phyloP scores from a whole-genome alignment of 1,140 invertebrate genomes.

The Drosophila busckii region DNA sequence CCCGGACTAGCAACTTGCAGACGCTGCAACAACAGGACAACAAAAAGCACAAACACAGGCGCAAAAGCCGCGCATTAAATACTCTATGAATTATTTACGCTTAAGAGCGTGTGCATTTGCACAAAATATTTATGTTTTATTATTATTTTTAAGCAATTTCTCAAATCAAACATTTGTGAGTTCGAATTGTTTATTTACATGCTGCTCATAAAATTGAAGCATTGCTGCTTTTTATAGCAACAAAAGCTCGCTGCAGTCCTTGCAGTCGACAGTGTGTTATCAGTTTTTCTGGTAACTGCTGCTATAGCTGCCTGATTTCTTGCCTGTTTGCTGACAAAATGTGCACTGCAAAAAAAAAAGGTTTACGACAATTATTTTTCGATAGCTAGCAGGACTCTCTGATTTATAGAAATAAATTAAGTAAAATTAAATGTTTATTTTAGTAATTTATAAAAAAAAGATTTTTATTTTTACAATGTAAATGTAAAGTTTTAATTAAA shows the following conservation, averaged over 20 bases:
- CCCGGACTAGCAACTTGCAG: constrained; percentile 38
- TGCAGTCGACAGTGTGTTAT: constrained; percentile 50
- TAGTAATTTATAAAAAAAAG: constrained; percentile 79
- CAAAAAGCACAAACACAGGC: constrained; percentile 3
- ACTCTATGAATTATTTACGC: too few species aligned
- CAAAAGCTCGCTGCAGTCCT: constrained; percentile 5
- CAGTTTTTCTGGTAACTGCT: constrained; percentile 32
- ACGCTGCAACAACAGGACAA: constrained; percentile 19
- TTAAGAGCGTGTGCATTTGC: too few species aligned
- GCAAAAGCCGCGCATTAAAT: too few species aligned
- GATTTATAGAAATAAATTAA: not conserved
- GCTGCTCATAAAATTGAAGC: too few species aligned
- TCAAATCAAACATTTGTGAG: too few species aligned
- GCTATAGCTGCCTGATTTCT: constrained; percentile 1
- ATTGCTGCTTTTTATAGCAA: too few species aligned
- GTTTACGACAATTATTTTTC: not conserved
- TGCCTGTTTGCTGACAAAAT: constrained; percentile 41
- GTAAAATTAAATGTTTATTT: constrained; percentile 19
- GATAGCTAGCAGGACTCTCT: too few species aligned
- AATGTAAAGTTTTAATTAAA: constrained; percentile 82
- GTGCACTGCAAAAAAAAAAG: constrained; percentile 33
- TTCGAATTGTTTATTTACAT: too few species aligned
- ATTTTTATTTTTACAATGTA: constrained; percentile 81
- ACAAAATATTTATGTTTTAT: too few species aligned
- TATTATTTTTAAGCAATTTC: too few species aligned